These are phyloP conservation scores for Nymphalis io DNA, from an alignment of 1,140 invertebrate genomes.

Conservation along the genomic window DNA sequence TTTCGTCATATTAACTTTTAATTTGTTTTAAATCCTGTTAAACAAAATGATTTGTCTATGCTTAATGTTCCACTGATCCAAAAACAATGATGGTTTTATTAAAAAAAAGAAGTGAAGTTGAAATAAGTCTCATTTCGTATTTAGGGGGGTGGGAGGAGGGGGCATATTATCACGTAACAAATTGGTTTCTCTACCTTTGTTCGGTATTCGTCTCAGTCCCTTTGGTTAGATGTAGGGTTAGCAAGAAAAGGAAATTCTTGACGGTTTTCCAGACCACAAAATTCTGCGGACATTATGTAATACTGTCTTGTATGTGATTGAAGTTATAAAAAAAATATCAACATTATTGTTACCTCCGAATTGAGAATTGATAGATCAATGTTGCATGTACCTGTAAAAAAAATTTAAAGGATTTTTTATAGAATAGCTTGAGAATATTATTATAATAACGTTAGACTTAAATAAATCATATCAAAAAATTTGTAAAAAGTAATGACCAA, in stretches of 20 bases:
- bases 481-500: no score
- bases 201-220: constrained; percentile 59
- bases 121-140: constrained; percentile 63
- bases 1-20: no score
- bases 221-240: constrained; percentile 52
- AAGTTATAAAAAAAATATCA: not conserved
- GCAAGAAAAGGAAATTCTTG: not conserved
- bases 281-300: not conserved
- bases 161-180: constrained; percentile 80
- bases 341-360: not conserved
- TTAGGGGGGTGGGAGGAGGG: constrained; percentile 38
- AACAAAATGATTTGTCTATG: no score
- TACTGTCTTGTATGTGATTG: not conserved
- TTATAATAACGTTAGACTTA: no score
- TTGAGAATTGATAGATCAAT: not conserved
- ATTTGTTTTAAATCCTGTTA: no score
- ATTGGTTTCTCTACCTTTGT: constrained; percentile 80
- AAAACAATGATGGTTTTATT: constrained; percentile 38
- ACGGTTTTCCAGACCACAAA: not conserved
- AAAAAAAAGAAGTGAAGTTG: constrained; percentile 44
- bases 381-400: not conserved
- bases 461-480: no score
- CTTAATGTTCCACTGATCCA: constrained; percentile 23
- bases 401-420: not conserved
- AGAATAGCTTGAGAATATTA: no score